Conservation (phyloP, 2,797 vertebrate genomes). For the Myotis findleyi region DNA sequence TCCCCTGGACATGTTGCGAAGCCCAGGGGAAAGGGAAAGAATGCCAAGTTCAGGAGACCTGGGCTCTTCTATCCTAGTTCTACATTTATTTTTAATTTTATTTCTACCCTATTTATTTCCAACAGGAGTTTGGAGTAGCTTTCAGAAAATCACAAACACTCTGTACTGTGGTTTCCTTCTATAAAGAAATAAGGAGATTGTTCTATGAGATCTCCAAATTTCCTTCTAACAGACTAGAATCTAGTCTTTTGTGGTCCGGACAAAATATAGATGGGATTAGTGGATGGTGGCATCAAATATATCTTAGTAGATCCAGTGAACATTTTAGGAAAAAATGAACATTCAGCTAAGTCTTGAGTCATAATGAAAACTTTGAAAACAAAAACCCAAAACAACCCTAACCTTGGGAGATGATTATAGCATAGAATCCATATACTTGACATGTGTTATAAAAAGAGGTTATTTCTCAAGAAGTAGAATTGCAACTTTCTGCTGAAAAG, state of each 20-base stretch:
- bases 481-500: slow-evolving; percentile 67
- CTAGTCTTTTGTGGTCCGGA: not conserved
- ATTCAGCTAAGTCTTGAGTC: slow-evolving; percentile 62
- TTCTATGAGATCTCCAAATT: not conserved
- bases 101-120: not conserved
- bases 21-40: not conserved
- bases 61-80: not conserved
- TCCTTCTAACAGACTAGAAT: not conserved
- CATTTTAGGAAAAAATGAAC: slow-evolving; percentile 19
- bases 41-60: not conserved
- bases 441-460: slow-evolving; percentile 24
- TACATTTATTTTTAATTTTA: slow-evolving; percentile 32
- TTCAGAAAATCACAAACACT: slow-evolving; percentile 19
- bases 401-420: slow-evolving; percentile 43
- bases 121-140: slow-evolving; percentile 12
- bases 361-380: slow-evolving; percentile 59
- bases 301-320: not conserved
- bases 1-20: not conserved
- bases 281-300: not conserved
- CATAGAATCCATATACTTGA: slow-evolving; percentile 36
- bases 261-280: slow-evolving; percentile 15
- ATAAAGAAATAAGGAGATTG: not conserved
- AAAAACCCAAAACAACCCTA: not conserved
- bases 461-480: slow-evolving; percentile 58
- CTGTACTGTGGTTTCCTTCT: not conserved